phyloP scores from a whole-genome alignment of 2,888 invertebrate genomes.

The Tachina lurida region DNA sequence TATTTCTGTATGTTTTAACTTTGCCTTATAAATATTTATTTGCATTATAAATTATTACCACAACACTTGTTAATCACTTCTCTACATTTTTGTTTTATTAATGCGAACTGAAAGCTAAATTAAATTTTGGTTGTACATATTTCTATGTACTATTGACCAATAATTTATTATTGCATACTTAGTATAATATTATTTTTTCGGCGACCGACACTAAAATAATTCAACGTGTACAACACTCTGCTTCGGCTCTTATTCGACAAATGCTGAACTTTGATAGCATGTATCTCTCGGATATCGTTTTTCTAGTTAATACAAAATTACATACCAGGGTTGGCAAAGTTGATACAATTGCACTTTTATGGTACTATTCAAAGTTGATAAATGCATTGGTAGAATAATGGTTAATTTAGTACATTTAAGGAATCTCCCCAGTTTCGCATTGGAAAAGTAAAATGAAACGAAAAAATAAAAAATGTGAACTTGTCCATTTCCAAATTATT shows the following conservation, averaged over 20 bases:
- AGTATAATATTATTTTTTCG: constrained; percentile 56
- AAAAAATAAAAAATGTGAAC: too few species aligned
- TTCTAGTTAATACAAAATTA: background rate
- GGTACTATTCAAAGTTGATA: too few species aligned
- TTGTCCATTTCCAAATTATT: too few species aligned
- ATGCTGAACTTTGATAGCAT: constrained; percentile 54
- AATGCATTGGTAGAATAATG: too few species aligned
- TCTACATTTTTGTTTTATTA: constrained; percentile 20
- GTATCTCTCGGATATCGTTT: constrained; percentile 58
- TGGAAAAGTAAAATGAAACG: too few species aligned
- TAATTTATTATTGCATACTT: constrained; percentile 37
- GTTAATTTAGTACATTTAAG: too few species aligned
- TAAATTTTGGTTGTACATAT: constrained; percentile 9
- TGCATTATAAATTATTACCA: constrained; percentile 13
- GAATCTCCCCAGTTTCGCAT: background rate
- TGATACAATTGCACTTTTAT: too few species aligned
- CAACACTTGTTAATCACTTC: constrained; percentile 49
- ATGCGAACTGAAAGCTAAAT: background rate
- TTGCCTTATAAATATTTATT: constrained; percentile 6
- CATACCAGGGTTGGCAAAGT: background rate
- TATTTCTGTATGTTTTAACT: constrained; percentile 20
- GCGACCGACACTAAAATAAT: constrained; percentile 50
- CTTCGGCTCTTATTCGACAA: constrained; percentile 72
- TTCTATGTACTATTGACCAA: constrained; percentile 16
- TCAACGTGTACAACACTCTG: constrained; percentile 65